Evolutionary conservation across 2,888 invertebrate genomes (phyloP), one percentile per base, ranked within the genome.

Genomic region (Phyllotreta cruciferae): DNA sequence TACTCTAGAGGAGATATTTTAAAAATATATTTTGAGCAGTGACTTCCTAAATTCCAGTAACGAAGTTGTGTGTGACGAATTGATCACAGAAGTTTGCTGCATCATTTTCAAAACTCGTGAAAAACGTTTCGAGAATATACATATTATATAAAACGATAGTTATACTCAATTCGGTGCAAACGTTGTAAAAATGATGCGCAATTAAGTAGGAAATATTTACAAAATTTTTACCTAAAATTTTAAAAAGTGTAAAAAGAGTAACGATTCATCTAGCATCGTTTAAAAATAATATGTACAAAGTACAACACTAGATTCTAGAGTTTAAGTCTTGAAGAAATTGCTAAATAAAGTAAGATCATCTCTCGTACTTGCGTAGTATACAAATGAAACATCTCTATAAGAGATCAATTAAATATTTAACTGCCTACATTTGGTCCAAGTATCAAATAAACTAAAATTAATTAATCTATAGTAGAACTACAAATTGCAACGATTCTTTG

Each of bases 371-470:
- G 10, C 11, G 36, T 49, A 35, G 14, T 14, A 47, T 38, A 41
- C 52, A 57, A 61, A 61, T 50, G 60, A 55, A 63, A 55, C 57
- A 49, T 63, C 56, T 64, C 66, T 34, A 64, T 47, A 60, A 24
- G 67, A 67, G 69, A 67, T 66, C 66, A 55, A 60, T 39, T 50
- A 38, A 24, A 6, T 13, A 47, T 14, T 62, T 67, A 64, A 66
- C 60, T 62, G 62, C 66, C 63, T 69, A 69, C 64, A 67, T 69
- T 69, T 69, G 69, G 69, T 69, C 70, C 66, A 66, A 66, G 66
- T 60, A 67, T 69, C 66, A 61, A 54, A 58, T 66, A 54, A 60
- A 60, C 49, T 24, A 56, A 62, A 49, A 49, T 35, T 35, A 35
- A 35, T 35, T 24, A 24, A 4, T 24, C 24, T 24, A 24, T 24